phyloP scores from a whole-genome alignment of 2,888 invertebrate genomes.

The Stegophylla sp. region DNA sequence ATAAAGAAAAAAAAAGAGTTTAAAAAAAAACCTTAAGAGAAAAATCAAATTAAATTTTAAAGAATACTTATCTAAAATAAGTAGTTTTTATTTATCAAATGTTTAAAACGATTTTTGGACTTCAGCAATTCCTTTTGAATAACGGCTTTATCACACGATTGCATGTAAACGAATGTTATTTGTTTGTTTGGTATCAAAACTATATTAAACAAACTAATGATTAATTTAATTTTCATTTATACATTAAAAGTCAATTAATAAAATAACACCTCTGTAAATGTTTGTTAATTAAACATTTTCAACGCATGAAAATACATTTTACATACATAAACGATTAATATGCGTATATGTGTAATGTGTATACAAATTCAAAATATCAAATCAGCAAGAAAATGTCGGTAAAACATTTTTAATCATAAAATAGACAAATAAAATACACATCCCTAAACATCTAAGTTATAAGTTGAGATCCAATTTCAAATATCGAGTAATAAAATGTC shows the following conservation, averaged over 20 bases:
- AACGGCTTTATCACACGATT: not conserved
- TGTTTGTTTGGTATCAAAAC: conserved; percentile 10
- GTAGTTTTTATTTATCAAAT: conserved; percentile 14
- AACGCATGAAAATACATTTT: not conserved
- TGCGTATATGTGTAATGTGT: too few species aligned
- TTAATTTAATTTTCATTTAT: conserved; percentile 13
- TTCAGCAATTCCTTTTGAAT: not conserved
- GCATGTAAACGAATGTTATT: not conserved
- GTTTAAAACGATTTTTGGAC: conserved; percentile 9
- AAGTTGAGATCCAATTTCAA: too few species aligned
- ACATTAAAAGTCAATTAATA: not conserved
- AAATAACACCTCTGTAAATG: not conserved
- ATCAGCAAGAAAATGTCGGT: too few species aligned
- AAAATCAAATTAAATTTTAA: not conserved
- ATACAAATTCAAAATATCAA: too few species aligned
- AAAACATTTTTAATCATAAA: too few species aligned
- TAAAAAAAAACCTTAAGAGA: conserved; percentile 14
- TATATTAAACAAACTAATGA: not conserved
- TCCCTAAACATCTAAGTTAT: too few species aligned
- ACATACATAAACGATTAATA: not conserved
- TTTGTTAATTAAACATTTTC: not conserved
- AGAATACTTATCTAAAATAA: not conserved
- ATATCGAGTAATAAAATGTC: too few species aligned
- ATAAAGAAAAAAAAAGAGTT: not conserved
- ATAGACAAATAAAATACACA: too few species aligned